phyloP scores from a whole-genome alignment of 2,888 invertebrate genomes.

The Nephrotoma flavescens region DNA sequence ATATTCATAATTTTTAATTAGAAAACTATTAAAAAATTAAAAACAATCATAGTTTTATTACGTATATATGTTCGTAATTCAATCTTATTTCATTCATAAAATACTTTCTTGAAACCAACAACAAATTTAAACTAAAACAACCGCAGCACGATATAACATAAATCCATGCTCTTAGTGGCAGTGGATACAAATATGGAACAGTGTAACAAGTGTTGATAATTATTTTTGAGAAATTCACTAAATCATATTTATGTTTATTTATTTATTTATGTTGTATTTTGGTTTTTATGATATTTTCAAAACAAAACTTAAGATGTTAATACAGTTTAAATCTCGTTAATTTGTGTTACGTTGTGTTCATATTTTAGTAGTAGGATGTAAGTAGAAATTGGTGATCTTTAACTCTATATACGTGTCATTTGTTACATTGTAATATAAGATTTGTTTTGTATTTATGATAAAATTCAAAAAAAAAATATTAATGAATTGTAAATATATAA shows the following conservation, averaged over 20 bases:
- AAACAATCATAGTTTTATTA: not conserved
- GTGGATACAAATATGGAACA: not conserved
- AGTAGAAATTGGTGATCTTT: not conserved
- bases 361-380: not conserved
- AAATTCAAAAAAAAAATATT: not conserved
- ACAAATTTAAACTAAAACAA: not conserved
- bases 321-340: not conserved
- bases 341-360: not conserved
- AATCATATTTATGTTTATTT: not conserved
- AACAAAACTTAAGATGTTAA: not conserved
- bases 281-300: not conserved
- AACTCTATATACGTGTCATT: not conserved
- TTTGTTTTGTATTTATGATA: not conserved
- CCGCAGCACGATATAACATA: not conserved
- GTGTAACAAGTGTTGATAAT: not conserved
- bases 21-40: not conserved
- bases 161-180: not conserved
- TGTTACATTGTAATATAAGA: not conserved
- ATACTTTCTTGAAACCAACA: not conserved
- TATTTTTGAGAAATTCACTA: not conserved
- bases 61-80: not conserved
- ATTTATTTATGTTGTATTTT: not conserved
- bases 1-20: not conserved
- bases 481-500: not conserved
- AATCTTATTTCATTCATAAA: not conserved